Conservation (phyloP, 1,140 invertebrate genomes). For the Bradynema listronoti region DNA sequence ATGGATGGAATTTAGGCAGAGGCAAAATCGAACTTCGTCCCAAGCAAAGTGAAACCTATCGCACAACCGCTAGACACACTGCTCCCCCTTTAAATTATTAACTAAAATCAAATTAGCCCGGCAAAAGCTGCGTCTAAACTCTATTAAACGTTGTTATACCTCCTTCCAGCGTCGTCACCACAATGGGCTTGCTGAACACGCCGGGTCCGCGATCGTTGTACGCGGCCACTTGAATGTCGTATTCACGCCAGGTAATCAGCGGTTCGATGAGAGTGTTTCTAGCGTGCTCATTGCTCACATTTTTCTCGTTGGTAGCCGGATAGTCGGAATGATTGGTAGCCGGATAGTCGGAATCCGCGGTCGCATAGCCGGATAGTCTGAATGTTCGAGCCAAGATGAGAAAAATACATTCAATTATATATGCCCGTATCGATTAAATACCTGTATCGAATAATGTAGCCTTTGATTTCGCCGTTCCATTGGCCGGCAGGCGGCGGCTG, state of each 20-base stretch:
- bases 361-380: constrained; percentile 78
- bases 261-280: constrained; percentile 84
- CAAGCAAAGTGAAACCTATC: no score
- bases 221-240: constrained; percentile 90
- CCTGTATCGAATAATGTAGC: constrained; percentile 79
- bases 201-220: constrained; percentile 94
- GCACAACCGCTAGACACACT: no score
- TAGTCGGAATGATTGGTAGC: constrained; percentile 63
- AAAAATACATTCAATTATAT: neutral
- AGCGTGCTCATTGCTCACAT: constrained; percentile 85
- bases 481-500: constrained; percentile 83
- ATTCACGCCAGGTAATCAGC: constrained; percentile 93
- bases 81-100: no score
- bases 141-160: constrained; percentile 57
- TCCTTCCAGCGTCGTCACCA: constrained; percentile 88
- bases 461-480: constrained; percentile 85
- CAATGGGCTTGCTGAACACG: constrained; percentile 78
- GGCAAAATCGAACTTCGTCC: no score
- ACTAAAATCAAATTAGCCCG: constrained; percentile 7
- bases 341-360: constrained; percentile 62
- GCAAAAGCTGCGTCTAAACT: neutral
- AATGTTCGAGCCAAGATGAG: neutral
- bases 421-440: neutral
- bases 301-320: constrained; percentile 79
- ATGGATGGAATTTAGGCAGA: no score